These are phyloP conservation scores for Liodrosophila aerea DNA, from an alignment of 2,888 invertebrate species.

Conservation along the genomic window DNA sequence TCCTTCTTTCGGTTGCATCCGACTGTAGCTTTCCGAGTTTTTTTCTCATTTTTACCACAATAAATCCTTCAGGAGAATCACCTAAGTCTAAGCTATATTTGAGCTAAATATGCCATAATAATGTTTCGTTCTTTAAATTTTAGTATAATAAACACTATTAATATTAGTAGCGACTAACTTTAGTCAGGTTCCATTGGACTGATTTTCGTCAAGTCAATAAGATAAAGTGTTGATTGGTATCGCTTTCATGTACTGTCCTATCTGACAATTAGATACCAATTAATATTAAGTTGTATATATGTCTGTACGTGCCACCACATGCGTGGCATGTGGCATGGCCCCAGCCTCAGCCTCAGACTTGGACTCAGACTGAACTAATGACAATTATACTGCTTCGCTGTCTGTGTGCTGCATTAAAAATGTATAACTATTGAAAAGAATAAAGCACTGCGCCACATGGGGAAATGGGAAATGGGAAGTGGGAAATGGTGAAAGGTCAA, in stretches of 20 bases:
- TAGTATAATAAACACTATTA: too few species aligned
- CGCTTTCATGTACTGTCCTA: constrained; percentile 17
- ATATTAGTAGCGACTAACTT: too few species aligned
- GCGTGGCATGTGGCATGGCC: constrained; percentile 14
- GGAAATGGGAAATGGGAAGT: constrained; percentile 3
- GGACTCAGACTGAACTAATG: background rate
- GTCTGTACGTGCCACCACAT: background rate
- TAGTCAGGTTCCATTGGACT: background rate
- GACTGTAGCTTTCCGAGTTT: too few species aligned
- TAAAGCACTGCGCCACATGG: constrained; percentile 41
- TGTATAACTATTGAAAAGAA: constrained; percentile 48
- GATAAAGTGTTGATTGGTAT: background rate
- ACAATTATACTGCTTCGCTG: constrained; percentile 3
- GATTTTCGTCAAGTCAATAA: background rate
- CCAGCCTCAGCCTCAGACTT: too few species aligned
- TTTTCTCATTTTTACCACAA: too few species aligned
- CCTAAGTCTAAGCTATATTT: too few species aligned
- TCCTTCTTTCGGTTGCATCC: too few species aligned
- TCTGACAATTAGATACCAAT: constrained; percentile 34
- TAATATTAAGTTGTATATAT: constrained; percentile 24
- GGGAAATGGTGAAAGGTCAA: background rate
- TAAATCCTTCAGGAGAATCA: too few species aligned
- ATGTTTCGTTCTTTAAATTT: too few species aligned
- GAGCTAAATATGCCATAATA: too few species aligned
- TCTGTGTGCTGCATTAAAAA: constrained; percentile 49